Conservation (phyloP, 2,113 vertebrate species). For the Lontra canadensis region DNA sequence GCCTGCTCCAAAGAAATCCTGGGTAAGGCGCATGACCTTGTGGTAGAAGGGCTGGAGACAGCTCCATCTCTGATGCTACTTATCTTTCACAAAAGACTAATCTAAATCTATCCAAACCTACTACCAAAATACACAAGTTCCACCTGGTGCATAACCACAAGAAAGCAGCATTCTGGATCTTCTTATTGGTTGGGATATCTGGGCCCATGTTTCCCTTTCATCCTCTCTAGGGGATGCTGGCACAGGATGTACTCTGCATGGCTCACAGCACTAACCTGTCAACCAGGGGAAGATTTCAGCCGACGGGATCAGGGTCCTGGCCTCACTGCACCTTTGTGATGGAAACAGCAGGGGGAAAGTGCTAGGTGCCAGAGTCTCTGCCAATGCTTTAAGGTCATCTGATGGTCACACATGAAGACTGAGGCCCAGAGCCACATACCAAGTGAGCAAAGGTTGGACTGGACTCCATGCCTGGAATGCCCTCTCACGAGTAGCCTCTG, state of each 20-base stretch:
- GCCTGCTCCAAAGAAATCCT: background rate
- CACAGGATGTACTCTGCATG: background rate
- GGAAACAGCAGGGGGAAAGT: background rate
- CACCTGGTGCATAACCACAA: background rate
- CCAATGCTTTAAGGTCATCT: background rate
- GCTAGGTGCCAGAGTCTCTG: background rate
- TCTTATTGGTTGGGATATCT: background rate
- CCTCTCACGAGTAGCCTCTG: background rate
- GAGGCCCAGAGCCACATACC: background rate
- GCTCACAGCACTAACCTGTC: background rate
- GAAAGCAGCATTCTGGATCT: background rate
- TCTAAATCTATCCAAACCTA: background rate
- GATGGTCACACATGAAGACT: background rate
- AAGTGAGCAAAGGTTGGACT: background rate
- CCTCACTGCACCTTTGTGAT: fast-evolving
- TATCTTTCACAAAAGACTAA: background rate
- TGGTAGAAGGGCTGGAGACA: background rate
- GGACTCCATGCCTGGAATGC: background rate
- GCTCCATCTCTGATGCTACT: background rate
- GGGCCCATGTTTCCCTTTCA: background rate
- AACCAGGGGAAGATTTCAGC: background rate
- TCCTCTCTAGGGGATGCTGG: background rate
- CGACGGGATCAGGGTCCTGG: background rate
- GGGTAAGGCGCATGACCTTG: background rate
- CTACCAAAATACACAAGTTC: background rate